Evolutionary conservation across 2,797 vertebrate species (phyloP).

Genomic region (Huso huso): DNA sequence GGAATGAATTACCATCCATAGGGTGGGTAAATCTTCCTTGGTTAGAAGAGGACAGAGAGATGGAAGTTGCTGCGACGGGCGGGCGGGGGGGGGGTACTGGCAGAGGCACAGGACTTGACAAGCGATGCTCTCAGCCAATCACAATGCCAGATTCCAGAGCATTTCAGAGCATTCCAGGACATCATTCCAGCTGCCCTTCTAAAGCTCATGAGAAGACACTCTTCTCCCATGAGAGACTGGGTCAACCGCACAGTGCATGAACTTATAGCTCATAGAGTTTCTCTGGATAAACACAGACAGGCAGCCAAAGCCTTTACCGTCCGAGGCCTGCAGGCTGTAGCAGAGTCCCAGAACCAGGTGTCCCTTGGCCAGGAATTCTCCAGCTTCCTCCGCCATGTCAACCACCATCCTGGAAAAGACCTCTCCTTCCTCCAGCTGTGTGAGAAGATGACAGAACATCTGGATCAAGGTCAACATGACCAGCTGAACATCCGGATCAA

Average conservation of each 20-base stretch:
- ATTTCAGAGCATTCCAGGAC: too few species aligned
- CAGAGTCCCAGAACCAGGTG: conserved; percentile 82
- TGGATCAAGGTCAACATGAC: conserved; percentile 14
- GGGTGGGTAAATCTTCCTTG: too few species aligned
- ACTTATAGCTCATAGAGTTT: too few species aligned
- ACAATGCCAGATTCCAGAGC: too few species aligned
- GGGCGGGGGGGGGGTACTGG: too few species aligned
- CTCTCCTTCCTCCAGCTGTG: conserved; percentile 80
- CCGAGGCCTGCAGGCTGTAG: conserved; percentile 83
- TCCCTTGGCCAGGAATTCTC: conserved; percentile 76
- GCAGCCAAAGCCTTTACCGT: conserved; percentile 59
- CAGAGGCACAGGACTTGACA: too few species aligned
- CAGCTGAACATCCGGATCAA: not conserved
- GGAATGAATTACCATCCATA: too few species aligned
- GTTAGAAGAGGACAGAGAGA: too few species aligned
- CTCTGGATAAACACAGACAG: too few species aligned
- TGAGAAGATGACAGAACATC: conserved; percentile 33
- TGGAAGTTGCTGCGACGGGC: too few species aligned
- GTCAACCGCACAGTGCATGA: not conserved
- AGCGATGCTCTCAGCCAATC: too few species aligned
- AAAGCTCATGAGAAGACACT: not conserved
- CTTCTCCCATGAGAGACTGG: not conserved
- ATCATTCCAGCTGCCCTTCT: too few species aligned
- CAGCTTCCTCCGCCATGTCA: conserved; percentile 72
- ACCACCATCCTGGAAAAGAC: conserved; percentile 72